These are phyloP conservation scores for Orius laevigatus DNA, from an alignment of 1,140 invertebrate species.

Conservation along the genomic window DNA sequence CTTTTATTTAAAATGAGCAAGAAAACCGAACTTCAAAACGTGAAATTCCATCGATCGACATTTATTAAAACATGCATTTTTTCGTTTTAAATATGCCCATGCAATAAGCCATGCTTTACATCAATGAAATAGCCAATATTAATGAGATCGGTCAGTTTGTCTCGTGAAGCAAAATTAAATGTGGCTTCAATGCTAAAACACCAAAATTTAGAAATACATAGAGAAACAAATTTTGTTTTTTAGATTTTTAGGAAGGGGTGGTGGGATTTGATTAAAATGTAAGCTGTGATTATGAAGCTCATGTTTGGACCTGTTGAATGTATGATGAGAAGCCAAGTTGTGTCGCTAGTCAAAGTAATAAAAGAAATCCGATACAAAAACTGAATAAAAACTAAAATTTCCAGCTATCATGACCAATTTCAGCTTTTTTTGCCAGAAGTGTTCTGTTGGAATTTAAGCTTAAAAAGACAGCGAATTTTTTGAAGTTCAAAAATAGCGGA, in stretches of 20 bases:
- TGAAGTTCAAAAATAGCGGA: too few species aligned
- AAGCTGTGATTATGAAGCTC: background rate
- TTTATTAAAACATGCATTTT: conserved; percentile 8
- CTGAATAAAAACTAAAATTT: too few species aligned
- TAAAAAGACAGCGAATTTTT: too few species aligned
- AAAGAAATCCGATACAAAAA: too few species aligned
- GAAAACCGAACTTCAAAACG: conserved; percentile 4
- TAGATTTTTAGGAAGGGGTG: conserved; percentile 1
- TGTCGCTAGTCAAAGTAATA: too few species aligned
- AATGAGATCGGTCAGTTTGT: too few species aligned
- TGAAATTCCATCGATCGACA: background rate
- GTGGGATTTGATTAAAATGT: background rate
- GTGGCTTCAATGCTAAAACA: background rate
- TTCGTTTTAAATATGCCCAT: conserved; percentile 5
- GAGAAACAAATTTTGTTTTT: conserved; percentile 12
- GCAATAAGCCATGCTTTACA: conserved; percentile 11
- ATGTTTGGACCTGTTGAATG: too few species aligned
- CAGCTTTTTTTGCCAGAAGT: too few species aligned
- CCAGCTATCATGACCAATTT: too few species aligned
- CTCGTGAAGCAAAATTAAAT: too few species aligned
- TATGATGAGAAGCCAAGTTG: too few species aligned
- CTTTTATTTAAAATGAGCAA: conserved; percentile 6
- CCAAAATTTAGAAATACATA: conserved; percentile 1
- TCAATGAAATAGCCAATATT: background rate
- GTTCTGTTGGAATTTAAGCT: too few species aligned